Percentiles rank a stretch among this genome's conserved stretches.
Evolutionary conservation across 2,113 vertebrate genomes (phyloP).

Genomic region (Rhinoptilus africanus): DNA sequence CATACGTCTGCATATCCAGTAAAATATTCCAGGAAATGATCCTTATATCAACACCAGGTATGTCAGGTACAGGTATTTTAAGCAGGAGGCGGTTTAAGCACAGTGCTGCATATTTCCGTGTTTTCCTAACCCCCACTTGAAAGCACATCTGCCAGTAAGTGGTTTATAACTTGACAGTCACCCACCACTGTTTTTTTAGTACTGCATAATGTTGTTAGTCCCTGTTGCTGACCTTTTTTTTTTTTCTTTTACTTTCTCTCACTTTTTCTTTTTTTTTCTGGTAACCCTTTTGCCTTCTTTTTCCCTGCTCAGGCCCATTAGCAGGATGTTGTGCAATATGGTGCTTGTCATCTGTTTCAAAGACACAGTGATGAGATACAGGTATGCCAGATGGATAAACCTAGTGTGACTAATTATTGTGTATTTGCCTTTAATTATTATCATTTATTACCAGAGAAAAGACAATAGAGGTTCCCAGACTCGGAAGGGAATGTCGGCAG

Average conservation of each 20-base stretch:
- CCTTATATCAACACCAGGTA: neutral
- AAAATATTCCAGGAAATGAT: neutral
- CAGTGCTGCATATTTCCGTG: neutral
- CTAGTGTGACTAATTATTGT: slow-evolving; percentile 94
- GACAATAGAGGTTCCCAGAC: slow-evolving; percentile 83
- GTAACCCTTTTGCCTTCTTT: slow-evolving; percentile 69
- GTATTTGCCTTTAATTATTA: slow-evolving; percentile 92
- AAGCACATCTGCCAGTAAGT: slow-evolving; percentile 22
- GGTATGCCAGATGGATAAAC: slow-evolving; percentile 90
- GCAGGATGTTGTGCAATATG: slow-evolving; percentile 79
- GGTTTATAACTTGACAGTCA: slow-evolving; percentile 11
- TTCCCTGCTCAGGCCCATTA: slow-evolving; percentile 75
- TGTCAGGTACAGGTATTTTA: neutral
- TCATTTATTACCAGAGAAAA: slow-evolving; percentile 87
- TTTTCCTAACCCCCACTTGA: neutral
- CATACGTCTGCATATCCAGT: neutral
- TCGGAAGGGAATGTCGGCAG: slow-evolving; percentile 67
- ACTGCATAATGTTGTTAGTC: neutral
- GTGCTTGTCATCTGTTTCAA: slow-evolving; percentile 81
- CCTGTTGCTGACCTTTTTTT: slow-evolving; percentile 4
- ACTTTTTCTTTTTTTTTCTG: neutral
- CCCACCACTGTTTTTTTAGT: neutral
- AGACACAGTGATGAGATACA: slow-evolving; percentile 80
- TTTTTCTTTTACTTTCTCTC: neutral
- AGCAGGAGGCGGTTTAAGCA: neutral